phyloP scores from a whole-genome alignment of 1,140 invertebrate genomes.

The Caenorhabditis remanei region DNA sequence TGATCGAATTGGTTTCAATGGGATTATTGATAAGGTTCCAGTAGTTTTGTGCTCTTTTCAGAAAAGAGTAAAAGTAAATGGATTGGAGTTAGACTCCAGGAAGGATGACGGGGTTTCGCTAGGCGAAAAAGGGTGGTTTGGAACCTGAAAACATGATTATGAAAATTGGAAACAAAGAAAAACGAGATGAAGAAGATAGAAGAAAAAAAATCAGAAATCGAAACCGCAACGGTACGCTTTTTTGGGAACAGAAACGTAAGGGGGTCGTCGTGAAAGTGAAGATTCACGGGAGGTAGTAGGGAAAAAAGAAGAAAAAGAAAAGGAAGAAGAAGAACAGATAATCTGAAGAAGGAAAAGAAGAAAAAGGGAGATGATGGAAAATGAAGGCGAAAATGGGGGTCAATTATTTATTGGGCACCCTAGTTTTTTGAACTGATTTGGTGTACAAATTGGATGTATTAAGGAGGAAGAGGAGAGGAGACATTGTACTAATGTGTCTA shows the following conservation, averaged over 20 bases:
- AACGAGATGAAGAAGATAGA: background rate
- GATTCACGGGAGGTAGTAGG: background rate
- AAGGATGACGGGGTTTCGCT: background rate
- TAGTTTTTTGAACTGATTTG: slow-evolving; percentile 29
- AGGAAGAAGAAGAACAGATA: slow-evolving; percentile 40
- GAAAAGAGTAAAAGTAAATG: slow-evolving; percentile 15
- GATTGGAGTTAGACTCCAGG: slow-evolving; percentile 34
- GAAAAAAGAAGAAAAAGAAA: background rate
- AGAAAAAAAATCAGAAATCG: background rate
- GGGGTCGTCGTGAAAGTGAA: slow-evolving; percentile 37
- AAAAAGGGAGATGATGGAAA: background rate
- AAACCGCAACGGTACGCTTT: background rate
- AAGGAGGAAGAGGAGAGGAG: background rate
- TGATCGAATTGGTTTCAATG: background rate
- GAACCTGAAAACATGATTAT: slow-evolving; percentile 5
- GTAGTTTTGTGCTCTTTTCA: slow-evolving; percentile 20
- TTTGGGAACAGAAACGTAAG: too few relatives aligned
- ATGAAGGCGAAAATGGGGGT: slow-evolving; percentile 46
- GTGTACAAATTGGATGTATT: slow-evolving; percentile 9
- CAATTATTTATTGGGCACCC: slow-evolving; percentile 55
- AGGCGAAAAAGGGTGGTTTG: slow-evolving; percentile 41
- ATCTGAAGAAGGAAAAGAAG: slow-evolving; percentile 33
- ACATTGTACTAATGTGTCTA: background rate
- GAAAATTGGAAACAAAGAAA: background rate
- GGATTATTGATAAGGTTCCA: slow-evolving; percentile 32